phyloP scores from a whole-genome alignment of 2,888 invertebrate genomes.

The Sipha maydis region DNA sequence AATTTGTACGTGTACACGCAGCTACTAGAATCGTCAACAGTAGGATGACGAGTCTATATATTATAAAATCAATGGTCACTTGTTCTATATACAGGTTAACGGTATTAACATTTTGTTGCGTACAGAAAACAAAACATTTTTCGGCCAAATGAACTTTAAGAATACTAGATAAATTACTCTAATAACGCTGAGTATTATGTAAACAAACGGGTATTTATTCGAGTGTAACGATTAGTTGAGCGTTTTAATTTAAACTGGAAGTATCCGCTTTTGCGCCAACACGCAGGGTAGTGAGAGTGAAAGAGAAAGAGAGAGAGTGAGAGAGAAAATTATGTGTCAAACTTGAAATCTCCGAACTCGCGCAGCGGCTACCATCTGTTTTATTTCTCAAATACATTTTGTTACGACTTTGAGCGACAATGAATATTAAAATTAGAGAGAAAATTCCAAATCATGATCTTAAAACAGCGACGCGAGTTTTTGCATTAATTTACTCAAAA shows the following conservation, averaged over 20 bases:
- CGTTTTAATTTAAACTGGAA: not conserved
- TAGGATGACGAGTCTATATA: too few species aligned
- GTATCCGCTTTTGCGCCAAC: not conserved
- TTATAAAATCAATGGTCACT: too few species aligned
- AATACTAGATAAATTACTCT: not conserved
- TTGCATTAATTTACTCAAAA: not conserved
- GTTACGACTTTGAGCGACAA: not conserved
- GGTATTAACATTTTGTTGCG: too few species aligned
- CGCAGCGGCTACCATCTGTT: conserved; percentile 3
- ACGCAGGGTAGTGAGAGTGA: not conserved
- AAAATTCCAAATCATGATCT: conserved; percentile 8
- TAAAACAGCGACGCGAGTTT: not conserved
- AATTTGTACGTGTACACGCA: not conserved
- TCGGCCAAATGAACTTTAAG: not conserved
- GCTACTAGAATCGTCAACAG: too few species aligned
- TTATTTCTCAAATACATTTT: not conserved
- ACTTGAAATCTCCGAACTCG: not conserved
- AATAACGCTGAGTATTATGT: not conserved
- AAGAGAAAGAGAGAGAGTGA: not conserved
- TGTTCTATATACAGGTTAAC: too few species aligned
- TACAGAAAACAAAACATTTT: too few species aligned
- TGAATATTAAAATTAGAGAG: conserved; percentile 28
- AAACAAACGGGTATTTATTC: not conserved
- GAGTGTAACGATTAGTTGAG: not conserved
- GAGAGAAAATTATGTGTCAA: not conserved